Evolutionary conservation across 2,113 vertebrate genomes (phyloP).

Genomic region (Sinocyclocheilus anophthalmus): DNA sequence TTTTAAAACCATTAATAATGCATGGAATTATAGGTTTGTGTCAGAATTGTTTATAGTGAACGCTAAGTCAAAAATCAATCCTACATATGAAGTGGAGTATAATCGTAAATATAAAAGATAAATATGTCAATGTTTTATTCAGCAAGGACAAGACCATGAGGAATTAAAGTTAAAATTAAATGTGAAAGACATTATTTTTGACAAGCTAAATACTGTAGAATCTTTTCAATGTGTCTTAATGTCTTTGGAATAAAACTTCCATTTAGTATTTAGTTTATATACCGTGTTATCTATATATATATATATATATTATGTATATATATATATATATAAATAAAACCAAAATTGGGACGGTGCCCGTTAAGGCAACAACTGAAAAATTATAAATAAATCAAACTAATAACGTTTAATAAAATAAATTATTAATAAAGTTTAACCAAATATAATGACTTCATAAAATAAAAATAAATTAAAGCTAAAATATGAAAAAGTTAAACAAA

Average conservation of each 20-base stretch:
- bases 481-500: too few species aligned
- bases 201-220: background rate
- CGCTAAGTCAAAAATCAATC: conserved; percentile 1
- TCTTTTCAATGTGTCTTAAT: background rate
- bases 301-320: too few species aligned
- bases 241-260: background rate
- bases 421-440: too few species aligned
- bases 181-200: background rate
- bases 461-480: too few species aligned
- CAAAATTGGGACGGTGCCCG: too few species aligned
- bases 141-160: background rate
- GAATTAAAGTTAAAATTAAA: background rate
- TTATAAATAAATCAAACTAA: too few species aligned
- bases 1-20: conserved; percentile 14
- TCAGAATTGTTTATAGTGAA: conserved; percentile 10
- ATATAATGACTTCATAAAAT: too few species aligned
- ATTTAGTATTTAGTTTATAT: background rate
- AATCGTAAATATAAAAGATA: background rate
- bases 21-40: background rate
- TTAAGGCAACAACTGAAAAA: too few species aligned
- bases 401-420: too few species aligned
- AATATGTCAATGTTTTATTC: background rate
- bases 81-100: background rate
- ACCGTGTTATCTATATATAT: too few species aligned
- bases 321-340: too few species aligned